Base-by-base conservation (phyloP, 2,888 invertebrate genomes). In the Tortrix viridana region DNA sequence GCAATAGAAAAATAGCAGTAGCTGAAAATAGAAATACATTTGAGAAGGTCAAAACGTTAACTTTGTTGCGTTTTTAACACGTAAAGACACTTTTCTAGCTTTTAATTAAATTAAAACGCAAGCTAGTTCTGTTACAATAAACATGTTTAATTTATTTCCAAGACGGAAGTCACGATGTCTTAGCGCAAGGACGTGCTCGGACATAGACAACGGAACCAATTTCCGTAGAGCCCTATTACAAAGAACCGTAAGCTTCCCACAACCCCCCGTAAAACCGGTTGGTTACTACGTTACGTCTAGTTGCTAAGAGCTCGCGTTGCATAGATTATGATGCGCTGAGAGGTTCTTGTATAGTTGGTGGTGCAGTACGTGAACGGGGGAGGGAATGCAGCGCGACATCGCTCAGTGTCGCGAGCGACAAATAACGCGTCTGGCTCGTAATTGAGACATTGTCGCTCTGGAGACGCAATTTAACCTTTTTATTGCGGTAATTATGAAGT, bases 351-450 rank as follows among this genome's bases (percentile, higher is more conserved):
- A 16, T 16, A 4, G 44, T 5, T 48, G 48, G 52, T 43, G 32
- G 20, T 16, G 23, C 18, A 18, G 38, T 19, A 64, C 53, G 56
- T 38, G 48, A 18, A 55, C 3, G 41, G 53, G 37, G 20, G 41
- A 59, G 55, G 43, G 43, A 60, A 48, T 57, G 57, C 49, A 53
- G 7, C 47, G 58, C n/a, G 41, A 41, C 59, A 66, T 67, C 60
- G 46, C 60, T 67, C 67, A 67, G 43, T 63, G 67, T 67, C 67
- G 64, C 58, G 19, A 7, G 48, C 62, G 60, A 67, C 67, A 67
- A 67, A 67, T 66, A 41, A 47, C 60, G 37, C 48, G n/a, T 41
- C 64, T 48, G 19, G 18, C 14, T 18, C 53, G 49, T 50, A 63
- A 64, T 66, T 66, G 63, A 63, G 62, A 57, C 63, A 55, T 65